Percentiles rank a stretch among this genome's conserved stretches.
Evolutionary conservation across 2,888 invertebrate species (phyloP).

Genomic region (Sialis fuliginosa): DNA sequence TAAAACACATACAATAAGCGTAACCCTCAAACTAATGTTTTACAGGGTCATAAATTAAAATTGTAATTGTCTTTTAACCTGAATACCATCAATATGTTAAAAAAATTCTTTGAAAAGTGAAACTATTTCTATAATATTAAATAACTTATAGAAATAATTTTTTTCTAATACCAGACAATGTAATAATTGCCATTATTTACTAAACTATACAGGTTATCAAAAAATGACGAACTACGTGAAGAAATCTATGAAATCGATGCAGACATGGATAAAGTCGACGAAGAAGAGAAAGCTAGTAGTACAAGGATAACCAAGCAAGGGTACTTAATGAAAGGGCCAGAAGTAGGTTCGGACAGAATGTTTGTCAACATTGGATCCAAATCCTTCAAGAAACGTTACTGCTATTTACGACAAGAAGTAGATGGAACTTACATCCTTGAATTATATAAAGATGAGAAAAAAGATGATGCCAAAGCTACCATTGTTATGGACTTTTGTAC

Average conservation of each 20-base stretch:
- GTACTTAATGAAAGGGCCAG: slow-evolving; percentile 80
- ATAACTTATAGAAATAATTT: neutral
- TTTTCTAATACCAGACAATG: neutral
- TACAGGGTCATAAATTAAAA: too few species aligned
- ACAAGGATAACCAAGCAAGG: slow-evolving; percentile 79
- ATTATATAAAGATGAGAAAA: slow-evolving; percentile 84
- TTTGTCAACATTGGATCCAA: slow-evolving; percentile 84
- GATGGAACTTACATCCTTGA: slow-evolving; percentile 84
- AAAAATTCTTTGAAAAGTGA: too few species aligned
- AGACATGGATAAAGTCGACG: slow-evolving; percentile 60
- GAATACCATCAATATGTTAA: too few species aligned
- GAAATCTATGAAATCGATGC: slow-evolving; percentile 84
- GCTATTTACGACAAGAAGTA: slow-evolving; percentile 75
- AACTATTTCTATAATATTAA: neutral
- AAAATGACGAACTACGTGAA: slow-evolving; percentile 46
- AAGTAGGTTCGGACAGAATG: slow-evolving; percentile 75
- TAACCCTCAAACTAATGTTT: too few species aligned
- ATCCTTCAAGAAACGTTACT: slow-evolving; percentile 80
- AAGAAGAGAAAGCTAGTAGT: slow-evolving; percentile 40
- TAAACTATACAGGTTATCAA: slow-evolving; percentile 22
- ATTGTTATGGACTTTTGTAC: slow-evolving; percentile 90
- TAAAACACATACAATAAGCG: too few species aligned
- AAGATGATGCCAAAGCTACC: slow-evolving; percentile 76
- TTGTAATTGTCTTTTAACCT: too few species aligned
- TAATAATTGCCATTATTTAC: neutral